phyloP scores from a whole-genome alignment of 2,888 invertebrate species.

The Hecatera dysodea region DNA sequence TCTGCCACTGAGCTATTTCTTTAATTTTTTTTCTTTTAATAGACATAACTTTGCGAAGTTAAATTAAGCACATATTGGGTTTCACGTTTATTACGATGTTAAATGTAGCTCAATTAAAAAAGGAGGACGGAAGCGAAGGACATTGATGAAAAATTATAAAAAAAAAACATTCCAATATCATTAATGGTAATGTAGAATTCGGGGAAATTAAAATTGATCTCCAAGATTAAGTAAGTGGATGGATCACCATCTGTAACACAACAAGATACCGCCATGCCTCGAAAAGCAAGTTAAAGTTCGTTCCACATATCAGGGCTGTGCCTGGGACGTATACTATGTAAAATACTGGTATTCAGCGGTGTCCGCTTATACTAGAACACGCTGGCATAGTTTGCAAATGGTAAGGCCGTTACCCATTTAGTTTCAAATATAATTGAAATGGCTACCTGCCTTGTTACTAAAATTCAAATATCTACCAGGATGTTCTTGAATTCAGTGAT shows the following conservation, averaged over 20 bases:
- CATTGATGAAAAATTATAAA: too few relatives aligned
- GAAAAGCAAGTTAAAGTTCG: too few relatives aligned
- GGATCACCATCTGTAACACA: too few relatives aligned
- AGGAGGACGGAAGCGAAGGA: background rate
- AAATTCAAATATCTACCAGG: background rate
- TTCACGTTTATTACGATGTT: background rate
- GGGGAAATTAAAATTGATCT: background rate
- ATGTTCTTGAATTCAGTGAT: background rate
- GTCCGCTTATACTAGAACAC: too few relatives aligned
- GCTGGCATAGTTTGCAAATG: too few relatives aligned
- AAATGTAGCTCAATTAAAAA: background rate
- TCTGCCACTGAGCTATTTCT: conserved; percentile 89
- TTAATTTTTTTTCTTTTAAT: conserved; percentile 55
- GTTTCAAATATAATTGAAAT: background rate
- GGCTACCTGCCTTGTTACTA: background rate
- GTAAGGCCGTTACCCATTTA: too few relatives aligned
- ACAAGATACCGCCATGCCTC: too few relatives aligned
- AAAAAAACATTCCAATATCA: background rate
- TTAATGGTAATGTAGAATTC: background rate
- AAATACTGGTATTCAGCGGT: too few relatives aligned
- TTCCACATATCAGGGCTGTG: too few relatives aligned
- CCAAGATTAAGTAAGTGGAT: background rate
- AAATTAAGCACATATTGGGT: too few relatives aligned
- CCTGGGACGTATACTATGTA: too few relatives aligned
- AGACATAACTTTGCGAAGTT: background rate